Conservation (phyloP, 2,888 invertebrate species). For the Rhodophaea formosa region DNA sequence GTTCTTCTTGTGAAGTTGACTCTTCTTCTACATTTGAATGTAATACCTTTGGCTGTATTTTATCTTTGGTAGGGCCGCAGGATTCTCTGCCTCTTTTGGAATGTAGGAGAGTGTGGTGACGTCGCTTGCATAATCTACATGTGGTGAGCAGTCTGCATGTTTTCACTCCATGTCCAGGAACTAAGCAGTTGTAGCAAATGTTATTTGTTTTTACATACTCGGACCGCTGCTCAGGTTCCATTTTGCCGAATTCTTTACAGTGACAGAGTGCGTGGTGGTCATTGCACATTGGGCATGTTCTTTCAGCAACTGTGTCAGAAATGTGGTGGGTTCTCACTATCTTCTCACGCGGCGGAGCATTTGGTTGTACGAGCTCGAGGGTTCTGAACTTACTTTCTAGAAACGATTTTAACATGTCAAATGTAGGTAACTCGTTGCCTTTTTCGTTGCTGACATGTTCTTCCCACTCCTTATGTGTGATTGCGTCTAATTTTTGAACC, state of each 20-base stretch:
- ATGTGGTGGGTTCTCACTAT: not conserved
- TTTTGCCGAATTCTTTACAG: conserved; percentile 16
- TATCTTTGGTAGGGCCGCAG: not conserved
- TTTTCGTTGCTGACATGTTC: not conserved
- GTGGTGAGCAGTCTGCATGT: not conserved
- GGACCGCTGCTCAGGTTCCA: not conserved
- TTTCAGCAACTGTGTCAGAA: not conserved
- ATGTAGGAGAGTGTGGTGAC: conserved; percentile 8
- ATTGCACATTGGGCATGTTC: not conserved
- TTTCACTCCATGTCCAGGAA: not conserved
- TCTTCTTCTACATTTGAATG: conserved; percentile 3
- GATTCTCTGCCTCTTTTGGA: not conserved
- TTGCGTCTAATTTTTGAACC: conserved; percentile 16
- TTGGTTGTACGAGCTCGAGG: not conserved
- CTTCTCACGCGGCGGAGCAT: not conserved
- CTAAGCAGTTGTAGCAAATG: conserved; percentile 17
- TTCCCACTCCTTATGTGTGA: conserved; percentile 18
- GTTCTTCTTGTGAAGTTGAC: not conserved
- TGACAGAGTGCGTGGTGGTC: not conserved
- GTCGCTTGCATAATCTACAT: conserved; percentile 10
- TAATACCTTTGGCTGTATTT: not conserved
- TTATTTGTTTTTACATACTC: conserved; percentile 5
- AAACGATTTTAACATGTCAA: not conserved
- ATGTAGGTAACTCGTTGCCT: conserved; percentile 1
- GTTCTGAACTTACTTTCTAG: not conserved